These are phyloP conservation scores for Brachionus manjavacas DNA, from an alignment of 1,140 invertebrate species.

Conservation along the genomic window DNA sequence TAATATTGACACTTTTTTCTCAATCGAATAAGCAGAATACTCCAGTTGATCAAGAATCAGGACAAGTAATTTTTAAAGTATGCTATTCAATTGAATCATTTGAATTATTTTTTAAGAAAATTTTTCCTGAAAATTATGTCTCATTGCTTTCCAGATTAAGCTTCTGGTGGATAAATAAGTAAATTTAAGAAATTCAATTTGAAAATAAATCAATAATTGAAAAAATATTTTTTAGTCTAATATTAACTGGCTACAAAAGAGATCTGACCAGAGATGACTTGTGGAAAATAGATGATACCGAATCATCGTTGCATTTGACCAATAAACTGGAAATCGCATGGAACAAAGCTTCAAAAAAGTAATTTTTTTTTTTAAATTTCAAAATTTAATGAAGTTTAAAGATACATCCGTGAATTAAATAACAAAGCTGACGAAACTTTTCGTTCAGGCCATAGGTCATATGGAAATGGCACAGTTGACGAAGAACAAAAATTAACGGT, in stretches of 20 bases:
- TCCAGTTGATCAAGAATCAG: not conserved
- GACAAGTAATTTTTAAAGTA: not conserved
- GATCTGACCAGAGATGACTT: conserved; percentile 21
- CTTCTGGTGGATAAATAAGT: conserved; percentile 43
- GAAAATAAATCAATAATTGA: not conserved
- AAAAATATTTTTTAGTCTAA: not conserved
- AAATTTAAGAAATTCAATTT: not conserved
- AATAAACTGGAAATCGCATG: conserved; percentile 13
- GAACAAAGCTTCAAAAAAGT: conserved; percentile 30
- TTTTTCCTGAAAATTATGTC: conserved; percentile 40
- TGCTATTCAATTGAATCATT: not conserved
- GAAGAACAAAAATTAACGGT: conserved; percentile 37
- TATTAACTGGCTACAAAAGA: conserved; percentile 39
- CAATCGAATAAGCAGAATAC: not conserved
- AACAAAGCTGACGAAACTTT: not conserved
- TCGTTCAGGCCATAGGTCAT: not conserved
- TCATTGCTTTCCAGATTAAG: conserved; percentile 18
- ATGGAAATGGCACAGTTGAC: not conserved
- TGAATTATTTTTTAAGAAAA: not conserved
- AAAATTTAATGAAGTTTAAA: not conserved
- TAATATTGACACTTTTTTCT: not conserved
- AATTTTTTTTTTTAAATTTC: not conserved
- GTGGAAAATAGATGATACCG: conserved; percentile 39
- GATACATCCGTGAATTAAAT: conserved; percentile 10
- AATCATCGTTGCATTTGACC: conserved; percentile 2